Evolutionary conservation across 2,113 vertebrate genomes (phyloP), one percentile per base, ranked within the genome.

Genomic region (Agapornis roseicollis): DNA sequence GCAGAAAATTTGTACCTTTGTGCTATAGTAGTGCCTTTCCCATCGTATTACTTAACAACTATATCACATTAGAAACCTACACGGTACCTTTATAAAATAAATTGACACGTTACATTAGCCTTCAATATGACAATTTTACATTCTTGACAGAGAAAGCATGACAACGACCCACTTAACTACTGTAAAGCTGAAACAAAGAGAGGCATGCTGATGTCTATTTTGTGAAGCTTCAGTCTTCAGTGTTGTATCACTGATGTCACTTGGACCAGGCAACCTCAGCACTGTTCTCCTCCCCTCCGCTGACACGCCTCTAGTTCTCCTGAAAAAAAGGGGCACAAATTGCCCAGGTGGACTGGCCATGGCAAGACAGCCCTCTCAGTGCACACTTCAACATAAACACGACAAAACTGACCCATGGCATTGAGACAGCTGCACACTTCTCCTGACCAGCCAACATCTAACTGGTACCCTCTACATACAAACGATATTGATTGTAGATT

Each of bases 1-100:
- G 85, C 70, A 92, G 93, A 88, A 96, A 96, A 91, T 50, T n/a
- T 66, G 25, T 87, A 85, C 61, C 27, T 69, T 64, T 74, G 56
- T 61, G 50, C 76, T 93, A 85, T 28, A 96, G 60, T 71, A 81
- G 47, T 94, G 63, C 14, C 33, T 96, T 97, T 94, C 85, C 87
- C 17, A 50, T 94, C 52, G 2, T 82, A 39, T 89, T 84, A 61
- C 63, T 86, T 95, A 88, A 81, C 10, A 87, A 35, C 47, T 94
- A 14, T 61, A 65, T 50, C 33, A 61, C 46, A 68, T 88, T 84
- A 76, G 87, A 97, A 77, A 41, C 27, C 55, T 94, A 55, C 41
- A 81, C 0, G 4, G 23, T 80, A 87, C 52, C 89, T 82, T 92
- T 79, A 91, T 84, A 85, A 95, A 94, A 96, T 94, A 91, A 94